Evolutionary conservation across 2,888 invertebrate genomes (phyloP).

Genomic region (Dastarcus helophoroides): DNA sequence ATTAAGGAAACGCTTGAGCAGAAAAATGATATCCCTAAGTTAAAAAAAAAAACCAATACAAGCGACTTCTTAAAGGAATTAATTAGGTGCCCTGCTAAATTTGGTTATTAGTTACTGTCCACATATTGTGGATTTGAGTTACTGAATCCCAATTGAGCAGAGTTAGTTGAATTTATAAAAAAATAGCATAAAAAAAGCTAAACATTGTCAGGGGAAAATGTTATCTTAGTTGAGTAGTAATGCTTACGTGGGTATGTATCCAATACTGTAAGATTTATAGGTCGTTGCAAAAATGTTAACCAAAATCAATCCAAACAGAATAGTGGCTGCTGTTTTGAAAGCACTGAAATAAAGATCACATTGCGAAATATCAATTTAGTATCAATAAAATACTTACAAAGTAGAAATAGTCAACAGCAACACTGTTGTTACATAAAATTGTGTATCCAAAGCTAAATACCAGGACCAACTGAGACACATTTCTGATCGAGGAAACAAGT

Average conservation of each 20-base stretch:
- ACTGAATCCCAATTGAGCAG: no score
- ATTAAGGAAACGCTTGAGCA: no score
- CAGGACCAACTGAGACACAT: slow-evolving; percentile 44
- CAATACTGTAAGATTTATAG: slow-evolving; percentile 31
- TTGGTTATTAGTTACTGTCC: no score
- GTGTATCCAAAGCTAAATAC: slow-evolving; percentile 41
- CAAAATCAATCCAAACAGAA: slow-evolving; percentile 26
- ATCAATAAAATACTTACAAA: slow-evolving; percentile 27
- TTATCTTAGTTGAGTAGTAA: no score
- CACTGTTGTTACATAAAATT: slow-evolving; percentile 34
- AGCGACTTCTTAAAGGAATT: no score
- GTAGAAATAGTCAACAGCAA: slow-evolving; percentile 36
- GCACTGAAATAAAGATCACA: slow-evolving; percentile 26
- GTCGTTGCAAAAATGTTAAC: slow-evolving; percentile 28
- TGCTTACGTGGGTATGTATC: slow-evolving; percentile 39
- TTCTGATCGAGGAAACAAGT: slow-evolving; percentile 34
- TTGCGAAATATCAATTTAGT: background rate
- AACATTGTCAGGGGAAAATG: no score
- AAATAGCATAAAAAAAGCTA: no score
- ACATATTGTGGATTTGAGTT: no score
- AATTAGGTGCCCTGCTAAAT: no score
- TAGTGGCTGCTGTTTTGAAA: slow-evolving; percentile 27
- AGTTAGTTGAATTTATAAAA: no score
- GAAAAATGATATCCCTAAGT: no score
- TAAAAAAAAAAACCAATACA: no score